phyloP scores from a whole-genome alignment of 1,140 invertebrate species.

The Caerostris darwini region DNA sequence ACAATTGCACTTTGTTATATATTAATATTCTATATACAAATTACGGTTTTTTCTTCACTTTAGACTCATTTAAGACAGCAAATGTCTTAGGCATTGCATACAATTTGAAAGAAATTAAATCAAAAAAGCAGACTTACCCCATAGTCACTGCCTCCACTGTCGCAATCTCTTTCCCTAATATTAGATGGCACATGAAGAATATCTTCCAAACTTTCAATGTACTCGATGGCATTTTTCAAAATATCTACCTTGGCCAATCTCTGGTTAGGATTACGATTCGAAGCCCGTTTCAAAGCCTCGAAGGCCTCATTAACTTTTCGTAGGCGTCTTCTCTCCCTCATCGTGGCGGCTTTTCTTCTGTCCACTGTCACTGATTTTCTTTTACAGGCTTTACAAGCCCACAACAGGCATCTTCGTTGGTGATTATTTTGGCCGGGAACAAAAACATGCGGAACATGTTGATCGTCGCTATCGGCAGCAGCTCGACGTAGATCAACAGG shows the following conservation, averaged over 20 bases:
- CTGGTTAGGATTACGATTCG: slow-evolving; percentile 96
- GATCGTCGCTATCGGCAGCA: slow-evolving; percentile 76
- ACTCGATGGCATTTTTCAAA: slow-evolving; percentile 97
- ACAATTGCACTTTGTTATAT: too few relatives aligned
- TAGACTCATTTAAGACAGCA: too few relatives aligned
- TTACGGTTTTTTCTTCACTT: too few relatives aligned
- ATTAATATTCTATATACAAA: too few relatives aligned
- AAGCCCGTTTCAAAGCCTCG: slow-evolving; percentile 94
- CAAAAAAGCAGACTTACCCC: slow-evolving; percentile 42
- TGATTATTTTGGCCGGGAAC: slow-evolving; percentile 81
- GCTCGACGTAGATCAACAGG: slow-evolving; percentile 46
- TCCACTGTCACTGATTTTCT: slow-evolving; percentile 96
- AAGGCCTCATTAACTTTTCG: slow-evolving; percentile 99
- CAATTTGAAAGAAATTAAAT: neutral
- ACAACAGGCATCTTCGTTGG: slow-evolving; percentile 89
- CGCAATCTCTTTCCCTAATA: slow-evolving; percentile 62
- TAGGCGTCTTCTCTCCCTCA: slow-evolving; percentile 94
- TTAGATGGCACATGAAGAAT: slow-evolving; percentile 84
- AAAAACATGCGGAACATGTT: slow-evolving; percentile 82
- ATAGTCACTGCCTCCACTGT: slow-evolving; percentile 65
- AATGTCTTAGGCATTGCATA: neutral
- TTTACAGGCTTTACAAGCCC: slow-evolving; percentile 98
- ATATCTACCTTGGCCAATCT: slow-evolving; percentile 98
- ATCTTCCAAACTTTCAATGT: slow-evolving; percentile 96
- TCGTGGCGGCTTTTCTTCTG: slow-evolving; percentile 96